Base-by-base conservation (phyloP, 1,140 invertebrate species). In the Calliphora vicina region DNA sequence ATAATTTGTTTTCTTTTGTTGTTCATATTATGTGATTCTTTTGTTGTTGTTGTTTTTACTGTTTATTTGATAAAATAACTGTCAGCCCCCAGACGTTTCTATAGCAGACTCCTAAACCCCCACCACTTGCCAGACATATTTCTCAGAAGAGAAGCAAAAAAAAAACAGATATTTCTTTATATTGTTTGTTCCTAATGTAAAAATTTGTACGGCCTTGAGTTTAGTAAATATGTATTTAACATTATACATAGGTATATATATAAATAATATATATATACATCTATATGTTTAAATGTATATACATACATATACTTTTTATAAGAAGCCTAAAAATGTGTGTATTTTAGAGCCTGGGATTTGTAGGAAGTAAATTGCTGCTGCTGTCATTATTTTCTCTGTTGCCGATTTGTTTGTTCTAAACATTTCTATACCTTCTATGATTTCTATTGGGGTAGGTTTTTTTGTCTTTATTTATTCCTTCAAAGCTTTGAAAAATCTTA, bases 271-370 rank as follows among this genome's bases (percentile, higher is more conserved):
- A 23, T 80, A 20, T 80, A 2, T 73, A n/a, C n/a, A n/a, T n/a
- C n/a, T n/a, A n/a, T n/a, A n/a, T n/a, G n/a, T n/a, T n/a, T n/a
- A n/a, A n/a, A 17, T 17, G 72, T 27, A 25, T 73, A 13, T 71
- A n/a, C 4, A 25, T 23, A 71, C n/a, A 71, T 35, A 35, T 6
- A 45, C 13, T 20, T 23, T 20, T 35, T 78, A 45, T n/a, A 29
- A 29, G 72, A 26, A 71, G 67, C 67, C n/a, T 26, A 71, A 71
- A 71, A 74, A 74, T 50, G 50, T 57, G 50, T 67, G 61, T 25
- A 76, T 45, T 23, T 78, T 43, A 78, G 27, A 74, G 74, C 74
- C 74, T 43, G 74, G 74, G 74, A 78, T 78, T 78, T 78, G 26
- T 74, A 78, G 74, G 74, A 78, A 78, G 35, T 78, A 78, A 78